Evolutionary conservation across 1,140 invertebrate species (phyloP).

Genomic region (Ceratosolen solmsi): DNA sequence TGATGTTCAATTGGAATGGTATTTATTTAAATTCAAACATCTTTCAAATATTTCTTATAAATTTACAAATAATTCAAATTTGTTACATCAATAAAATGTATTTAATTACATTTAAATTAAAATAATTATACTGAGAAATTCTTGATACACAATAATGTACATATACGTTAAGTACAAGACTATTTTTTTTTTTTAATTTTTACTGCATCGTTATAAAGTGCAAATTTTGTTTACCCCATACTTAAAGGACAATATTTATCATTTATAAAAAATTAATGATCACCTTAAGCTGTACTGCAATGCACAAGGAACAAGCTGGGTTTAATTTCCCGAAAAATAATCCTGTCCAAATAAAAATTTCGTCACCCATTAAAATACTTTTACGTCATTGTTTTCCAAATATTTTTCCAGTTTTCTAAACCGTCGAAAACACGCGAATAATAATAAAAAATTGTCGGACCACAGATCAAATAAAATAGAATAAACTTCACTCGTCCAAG

Average conservation of each 20-base stretch:
- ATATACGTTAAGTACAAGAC: no score
- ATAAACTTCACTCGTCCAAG: not conserved
- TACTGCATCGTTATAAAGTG: no score
- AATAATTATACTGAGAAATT: not conserved
- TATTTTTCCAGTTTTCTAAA: not conserved
- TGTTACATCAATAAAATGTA: not conserved
- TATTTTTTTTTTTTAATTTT: no score
- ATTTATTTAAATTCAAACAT: not conserved
- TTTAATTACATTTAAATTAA: not conserved
- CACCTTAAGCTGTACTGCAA: not conserved
- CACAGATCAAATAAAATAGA: not conserved
- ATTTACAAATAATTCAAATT: no score
- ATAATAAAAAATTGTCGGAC: no score
- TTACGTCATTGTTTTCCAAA: not conserved
- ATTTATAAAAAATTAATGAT: not conserved
- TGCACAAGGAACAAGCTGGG: not conserved
- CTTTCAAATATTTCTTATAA: not conserved
- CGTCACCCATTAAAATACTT: not conserved
- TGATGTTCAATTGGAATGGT: no score
- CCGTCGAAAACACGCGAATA: not conserved
- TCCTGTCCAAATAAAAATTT: not conserved
- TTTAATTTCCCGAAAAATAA: not conserved
- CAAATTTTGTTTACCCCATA: slow-evolving; percentile 11
- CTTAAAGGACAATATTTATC: slow-evolving; percentile 11
- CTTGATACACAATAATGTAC: no score